Evolutionary conservation across 2,113 vertebrate genomes (phyloP).

Genomic region (Myrmecobius fasciatus): DNA sequence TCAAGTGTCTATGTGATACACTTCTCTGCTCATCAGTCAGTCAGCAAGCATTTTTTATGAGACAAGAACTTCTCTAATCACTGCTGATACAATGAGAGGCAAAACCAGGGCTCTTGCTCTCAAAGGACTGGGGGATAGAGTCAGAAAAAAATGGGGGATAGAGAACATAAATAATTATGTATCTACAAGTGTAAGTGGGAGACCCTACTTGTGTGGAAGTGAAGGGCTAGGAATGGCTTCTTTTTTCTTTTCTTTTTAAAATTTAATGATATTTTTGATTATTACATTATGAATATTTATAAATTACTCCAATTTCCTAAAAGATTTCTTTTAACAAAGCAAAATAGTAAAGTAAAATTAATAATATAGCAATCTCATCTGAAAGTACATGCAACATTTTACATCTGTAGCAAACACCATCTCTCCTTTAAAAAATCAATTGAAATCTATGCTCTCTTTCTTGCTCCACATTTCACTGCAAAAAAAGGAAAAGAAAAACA

Average conservation of each 20-base stretch:
- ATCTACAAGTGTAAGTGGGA: background rate
- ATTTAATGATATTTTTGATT: background rate
- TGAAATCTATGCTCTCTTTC: background rate
- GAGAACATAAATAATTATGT: background rate
- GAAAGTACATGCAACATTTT: background rate
- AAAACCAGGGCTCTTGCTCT: background rate
- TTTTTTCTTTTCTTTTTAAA: background rate
- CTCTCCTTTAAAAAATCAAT: background rate
- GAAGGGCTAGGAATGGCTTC: background rate
- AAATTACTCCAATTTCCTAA: background rate
- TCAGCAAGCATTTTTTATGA: background rate
- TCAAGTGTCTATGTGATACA: background rate
- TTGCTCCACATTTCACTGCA: background rate
- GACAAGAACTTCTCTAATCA: background rate
- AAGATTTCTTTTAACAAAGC: background rate
- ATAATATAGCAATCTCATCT: background rate
- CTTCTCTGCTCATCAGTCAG: background rate
- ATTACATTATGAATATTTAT: background rate
- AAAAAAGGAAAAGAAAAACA: background rate
- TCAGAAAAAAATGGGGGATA: too few relatives aligned
- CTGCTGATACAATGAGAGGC: background rate
- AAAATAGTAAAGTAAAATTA: background rate
- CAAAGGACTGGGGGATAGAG: background rate
- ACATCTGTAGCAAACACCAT: background rate
- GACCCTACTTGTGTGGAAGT: too few relatives aligned